Evolutionary conservation across 2,888 invertebrate genomes (phyloP), one percentile per base, ranked within the genome.

Genomic region (Molanna angustata): DNA sequence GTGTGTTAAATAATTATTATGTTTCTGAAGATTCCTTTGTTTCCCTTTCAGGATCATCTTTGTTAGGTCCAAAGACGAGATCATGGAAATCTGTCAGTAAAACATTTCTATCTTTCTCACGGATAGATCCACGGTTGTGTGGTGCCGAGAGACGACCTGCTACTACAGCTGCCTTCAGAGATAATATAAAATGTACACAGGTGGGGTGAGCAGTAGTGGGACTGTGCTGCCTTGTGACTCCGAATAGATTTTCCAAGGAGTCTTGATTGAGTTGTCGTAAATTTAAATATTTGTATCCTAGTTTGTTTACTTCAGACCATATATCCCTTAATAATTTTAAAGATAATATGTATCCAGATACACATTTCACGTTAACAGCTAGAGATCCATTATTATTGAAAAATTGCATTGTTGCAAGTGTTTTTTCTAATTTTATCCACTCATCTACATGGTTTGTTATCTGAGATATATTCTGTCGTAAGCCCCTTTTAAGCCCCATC

Each of bases 191-290:
- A 14, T 35, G 37, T 17, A 18, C 3, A 17, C 37, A 37, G 16
- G 37, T 37, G 14, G 37, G 37, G 37, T 37, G 3, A 37, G 3
- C 11, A 37, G 16, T 37, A 17, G 16, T 17, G 18, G 37, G 37
- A 37, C 37, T 37, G 11, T 37, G 37, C 11, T 37, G 37, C 14
- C 33, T 33, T 6, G 14, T 33, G 17, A 37, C 37, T 11, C 37
- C 37, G 11, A 37, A 37, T 16, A 37, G 11, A 37, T 37, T 37
- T 37, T 37, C 37, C 4, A 37, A 11, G 7, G 37, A 3, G 11
- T 37, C 37, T 37, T 37, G 37, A 16, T 37, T 37, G 17, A 37
- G 4, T 16, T 37, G 37, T 13, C 37, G 14, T 11, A 37, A 16
- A 37, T 37, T 37, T 3, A 37, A 37, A 37, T 16, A 37, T 16